A percentile compares a stretch with the other conserved stretches of the same genome.
phyloP scores from a whole-genome alignment of 2,888 invertebrate genomes.

The Cremastobaeus sp. region DNA sequence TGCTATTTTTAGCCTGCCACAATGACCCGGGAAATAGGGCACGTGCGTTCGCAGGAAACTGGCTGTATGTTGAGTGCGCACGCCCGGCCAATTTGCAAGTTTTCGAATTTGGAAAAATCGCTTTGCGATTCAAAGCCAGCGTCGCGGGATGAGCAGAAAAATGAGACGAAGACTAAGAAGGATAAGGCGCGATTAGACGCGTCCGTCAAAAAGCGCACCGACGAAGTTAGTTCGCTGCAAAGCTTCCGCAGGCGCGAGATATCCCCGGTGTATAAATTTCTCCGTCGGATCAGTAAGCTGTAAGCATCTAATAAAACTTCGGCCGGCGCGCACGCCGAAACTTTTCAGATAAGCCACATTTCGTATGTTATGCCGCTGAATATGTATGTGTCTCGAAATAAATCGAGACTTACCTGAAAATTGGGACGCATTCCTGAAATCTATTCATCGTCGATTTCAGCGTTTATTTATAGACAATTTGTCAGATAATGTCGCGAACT shows the following conservation, averaged over 20 bases:
- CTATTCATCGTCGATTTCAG: conserved; percentile 40
- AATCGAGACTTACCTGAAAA: conserved; percentile 55
- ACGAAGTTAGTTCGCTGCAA: conserved; percentile 14
- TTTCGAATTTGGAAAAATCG: too few relatives aligned
- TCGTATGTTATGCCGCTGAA: conserved; percentile 45
- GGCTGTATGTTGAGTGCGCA: neutral
- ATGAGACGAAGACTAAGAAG: neutral
- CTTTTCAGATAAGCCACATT: conserved; percentile 59
- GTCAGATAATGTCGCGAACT: conserved; percentile 16
- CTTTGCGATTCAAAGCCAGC: neutral
- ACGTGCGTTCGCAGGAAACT: neutral
- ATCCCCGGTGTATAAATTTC: conserved; percentile 51
- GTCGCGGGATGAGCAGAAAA: neutral
- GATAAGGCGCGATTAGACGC: conserved; percentile 26
- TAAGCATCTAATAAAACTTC: conserved; percentile 59
- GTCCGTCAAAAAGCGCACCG: conserved; percentile 16
- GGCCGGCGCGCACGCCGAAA: conserved; percentile 31
- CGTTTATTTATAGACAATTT: conserved; percentile 40
- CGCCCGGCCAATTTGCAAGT: too few relatives aligned
- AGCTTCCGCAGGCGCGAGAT: conserved; percentile 22
- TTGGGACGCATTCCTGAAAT: conserved; percentile 49
- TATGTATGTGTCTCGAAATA: conserved; percentile 59
- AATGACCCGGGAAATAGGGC: too few relatives aligned
- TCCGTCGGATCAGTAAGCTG: conserved; percentile 52
- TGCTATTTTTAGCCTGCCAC: too few relatives aligned